Conservation (phyloP, 2,113 vertebrate genomes). For the Aythya baeri region DNA sequence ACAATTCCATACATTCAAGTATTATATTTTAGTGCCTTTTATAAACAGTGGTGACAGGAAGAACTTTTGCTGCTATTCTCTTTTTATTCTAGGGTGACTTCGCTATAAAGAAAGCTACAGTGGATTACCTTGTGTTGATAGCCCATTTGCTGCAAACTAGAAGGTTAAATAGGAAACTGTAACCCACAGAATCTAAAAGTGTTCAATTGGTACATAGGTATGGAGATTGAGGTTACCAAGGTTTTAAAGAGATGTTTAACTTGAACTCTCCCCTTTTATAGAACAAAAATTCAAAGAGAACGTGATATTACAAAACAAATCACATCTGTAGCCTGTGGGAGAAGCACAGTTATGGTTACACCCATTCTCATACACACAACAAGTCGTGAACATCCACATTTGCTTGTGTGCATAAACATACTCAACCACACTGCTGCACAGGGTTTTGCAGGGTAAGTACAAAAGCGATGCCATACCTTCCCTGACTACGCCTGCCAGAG, state of each 20-base stretch:
- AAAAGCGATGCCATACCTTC: not conserved
- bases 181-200: not conserved
- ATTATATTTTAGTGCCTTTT: not conserved
- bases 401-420: not conserved
- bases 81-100: not conserved
- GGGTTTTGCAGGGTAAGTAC: not conserved
- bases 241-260: not conserved
- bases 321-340: not conserved
- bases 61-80: not conserved
- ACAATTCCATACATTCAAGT: not conserved
- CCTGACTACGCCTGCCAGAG: not conserved
- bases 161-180: not conserved
- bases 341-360: not conserved
- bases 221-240: not conserved
- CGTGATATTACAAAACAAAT: not conserved
- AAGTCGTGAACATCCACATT: not conserved
- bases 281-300: not conserved
- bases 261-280: not conserved
- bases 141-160: not conserved
- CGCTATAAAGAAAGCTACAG: not conserved
- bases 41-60: not conserved
- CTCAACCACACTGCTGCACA: too few relatives aligned
- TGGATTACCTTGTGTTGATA: not conserved
- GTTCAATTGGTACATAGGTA: not conserved
- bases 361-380: not conserved